Evolutionary conservation across 2,113 vertebrate genomes (phyloP).

Genomic region (Uria aalge): DNA sequence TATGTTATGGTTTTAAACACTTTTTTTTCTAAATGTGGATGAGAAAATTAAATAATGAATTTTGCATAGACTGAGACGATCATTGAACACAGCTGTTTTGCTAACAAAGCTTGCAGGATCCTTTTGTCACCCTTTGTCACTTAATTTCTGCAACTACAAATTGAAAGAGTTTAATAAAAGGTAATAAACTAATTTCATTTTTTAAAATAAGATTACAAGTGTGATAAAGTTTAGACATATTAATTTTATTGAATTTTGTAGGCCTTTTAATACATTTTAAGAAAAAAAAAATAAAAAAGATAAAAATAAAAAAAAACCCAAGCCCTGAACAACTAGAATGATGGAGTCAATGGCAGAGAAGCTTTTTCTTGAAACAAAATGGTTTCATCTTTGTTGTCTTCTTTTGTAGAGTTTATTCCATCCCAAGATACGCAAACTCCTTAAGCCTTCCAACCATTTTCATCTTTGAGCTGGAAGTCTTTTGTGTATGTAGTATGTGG

Average conservation of each 20-base stretch:
- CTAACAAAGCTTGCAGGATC: not conserved
- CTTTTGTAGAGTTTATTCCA: not conserved
- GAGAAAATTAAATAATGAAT: slow-evolving; percentile 2
- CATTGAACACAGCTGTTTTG: not conserved
- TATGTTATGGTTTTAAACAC: not conserved
- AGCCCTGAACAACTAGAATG: not conserved
- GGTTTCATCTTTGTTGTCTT: not conserved
- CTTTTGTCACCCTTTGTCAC: not conserved
- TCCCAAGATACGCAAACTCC: not conserved
- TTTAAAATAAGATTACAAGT: not conserved
- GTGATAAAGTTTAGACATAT: not conserved
- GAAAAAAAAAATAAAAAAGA: not conserved
- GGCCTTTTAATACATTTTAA: not conserved
- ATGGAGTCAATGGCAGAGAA: not conserved
- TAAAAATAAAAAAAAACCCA: not conserved
- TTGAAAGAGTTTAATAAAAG: not conserved
- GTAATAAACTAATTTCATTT: not conserved
- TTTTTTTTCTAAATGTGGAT: not conserved
- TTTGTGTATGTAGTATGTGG: not conserved
- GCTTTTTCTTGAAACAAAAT: not conserved
- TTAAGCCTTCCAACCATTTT: not conserved
- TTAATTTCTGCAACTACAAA: not conserved
- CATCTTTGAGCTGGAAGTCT: not conserved
- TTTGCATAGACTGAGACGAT: not conserved
- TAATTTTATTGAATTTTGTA: not conserved